A percentile compares a stretch with the other conserved stretches of the same genome.
Evolutionary conservation across 2,888 invertebrate species (phyloP).

Genomic region (Xanthorhoe designata): DNA sequence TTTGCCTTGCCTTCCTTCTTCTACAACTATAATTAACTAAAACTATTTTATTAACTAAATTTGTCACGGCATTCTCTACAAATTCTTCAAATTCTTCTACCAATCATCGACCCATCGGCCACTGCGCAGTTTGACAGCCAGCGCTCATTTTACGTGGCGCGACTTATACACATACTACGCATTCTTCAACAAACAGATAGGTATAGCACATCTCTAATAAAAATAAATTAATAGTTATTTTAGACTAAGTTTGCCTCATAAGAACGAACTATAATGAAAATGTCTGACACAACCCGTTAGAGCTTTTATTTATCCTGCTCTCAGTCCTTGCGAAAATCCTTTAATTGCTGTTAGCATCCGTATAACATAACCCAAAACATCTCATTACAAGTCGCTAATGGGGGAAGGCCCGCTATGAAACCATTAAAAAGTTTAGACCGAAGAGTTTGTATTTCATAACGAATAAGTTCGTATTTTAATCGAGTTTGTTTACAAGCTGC

Average conservation of each 20-base stretch:
- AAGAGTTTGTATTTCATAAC: slow-evolving; percentile 26
- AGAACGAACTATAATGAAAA: not conserved
- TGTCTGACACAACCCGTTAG: not conserved
- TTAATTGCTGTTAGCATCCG: slow-evolving; percentile 20
- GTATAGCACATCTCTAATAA: no score
- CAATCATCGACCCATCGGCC: no score
- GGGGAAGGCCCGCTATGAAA: slow-evolving; percentile 22
- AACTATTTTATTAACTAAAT: no score
- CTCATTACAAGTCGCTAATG: slow-evolving; percentile 23
- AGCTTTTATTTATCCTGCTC: not conserved
- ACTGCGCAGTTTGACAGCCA: no score
- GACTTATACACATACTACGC: no score
- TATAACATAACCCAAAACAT: slow-evolving; percentile 23
- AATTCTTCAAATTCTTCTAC: no score
- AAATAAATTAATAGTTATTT: no score
- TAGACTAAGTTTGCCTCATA: not conserved
- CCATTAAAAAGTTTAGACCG: slow-evolving; percentile 34
- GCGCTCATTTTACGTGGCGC: no score
- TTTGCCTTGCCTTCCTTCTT: no score
- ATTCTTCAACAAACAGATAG: no score
- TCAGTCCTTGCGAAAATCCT: slow-evolving; percentile 3
- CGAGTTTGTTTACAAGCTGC: slow-evolving; percentile 18
- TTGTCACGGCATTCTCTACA: no score
- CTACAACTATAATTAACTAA: no score
- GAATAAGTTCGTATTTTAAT: slow-evolving; percentile 29